Percentiles rank a stretch among this genome's conserved stretches.
Conservation (phyloP, 2,888 invertebrate genomes). For the Aphelenchoides bicaudatus region DNA sequence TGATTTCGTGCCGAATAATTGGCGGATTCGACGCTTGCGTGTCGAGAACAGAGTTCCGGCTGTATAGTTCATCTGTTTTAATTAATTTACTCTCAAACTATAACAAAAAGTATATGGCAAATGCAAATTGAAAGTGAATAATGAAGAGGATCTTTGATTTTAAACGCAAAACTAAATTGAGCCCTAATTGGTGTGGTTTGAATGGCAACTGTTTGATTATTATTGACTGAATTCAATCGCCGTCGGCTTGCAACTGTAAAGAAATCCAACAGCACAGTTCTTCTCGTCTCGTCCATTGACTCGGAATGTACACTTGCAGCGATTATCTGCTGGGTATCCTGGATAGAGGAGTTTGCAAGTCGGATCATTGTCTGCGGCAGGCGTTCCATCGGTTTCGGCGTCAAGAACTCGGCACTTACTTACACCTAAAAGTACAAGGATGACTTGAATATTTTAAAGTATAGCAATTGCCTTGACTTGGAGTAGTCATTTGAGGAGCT, state of each 20-base stretch:
- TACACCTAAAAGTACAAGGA: constrained; percentile 7
- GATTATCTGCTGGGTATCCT: constrained; percentile 34
- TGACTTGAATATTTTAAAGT: not conserved
- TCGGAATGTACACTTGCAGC: constrained; percentile 35
- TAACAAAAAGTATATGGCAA: not conserved
- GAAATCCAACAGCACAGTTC: constrained; percentile 29
- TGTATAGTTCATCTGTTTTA: not conserved
- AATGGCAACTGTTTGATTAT: too few species aligned
- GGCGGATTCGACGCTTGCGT: not conserved
- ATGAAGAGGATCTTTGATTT: not conserved
- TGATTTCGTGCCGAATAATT: not conserved
- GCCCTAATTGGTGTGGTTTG: too few species aligned
- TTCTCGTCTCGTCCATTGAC: constrained; percentile 28
- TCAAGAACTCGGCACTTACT: constrained; percentile 34
- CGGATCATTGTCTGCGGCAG: constrained; percentile 29
- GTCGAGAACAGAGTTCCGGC: not conserved
- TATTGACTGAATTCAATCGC: too few species aligned
- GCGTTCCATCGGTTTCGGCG: constrained; percentile 30
- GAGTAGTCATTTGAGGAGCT: not conserved
- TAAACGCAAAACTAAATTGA: too few species aligned
- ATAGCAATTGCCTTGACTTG: not conserved
- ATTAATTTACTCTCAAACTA: not conserved
- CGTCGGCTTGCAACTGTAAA: constrained; percentile 24
- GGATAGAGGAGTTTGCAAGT: constrained; percentile 30
- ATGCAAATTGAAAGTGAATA: not conserved